A percentile compares a stretch with the other conserved stretches of the same genome.
These are phyloP conservation scores for Chydorus sphaericus DNA, from an alignment of 2,888 invertebrate genomes.

Conservation along the genomic window DNA sequence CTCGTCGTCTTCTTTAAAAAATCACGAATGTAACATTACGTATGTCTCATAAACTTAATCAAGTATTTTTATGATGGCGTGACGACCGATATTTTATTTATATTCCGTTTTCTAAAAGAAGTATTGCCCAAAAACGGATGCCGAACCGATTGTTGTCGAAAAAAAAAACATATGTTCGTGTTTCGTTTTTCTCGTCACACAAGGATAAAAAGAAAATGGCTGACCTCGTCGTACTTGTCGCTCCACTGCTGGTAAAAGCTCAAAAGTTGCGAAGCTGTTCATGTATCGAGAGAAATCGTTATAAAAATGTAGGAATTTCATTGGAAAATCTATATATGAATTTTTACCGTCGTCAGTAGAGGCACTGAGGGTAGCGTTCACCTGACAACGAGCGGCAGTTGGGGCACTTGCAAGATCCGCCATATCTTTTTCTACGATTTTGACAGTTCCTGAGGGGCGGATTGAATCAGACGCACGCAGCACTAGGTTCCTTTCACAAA, in stretches of 20 bases:
- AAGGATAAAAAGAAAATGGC: too few relatives aligned
- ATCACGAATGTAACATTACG: too few relatives aligned
- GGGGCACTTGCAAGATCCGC: background rate
- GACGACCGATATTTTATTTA: too few relatives aligned
- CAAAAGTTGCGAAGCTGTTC: too few relatives aligned
- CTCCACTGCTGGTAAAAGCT: constrained; percentile 15
- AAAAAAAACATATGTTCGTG: background rate
- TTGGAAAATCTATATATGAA: too few relatives aligned
- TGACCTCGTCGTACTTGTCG: constrained; percentile 16
- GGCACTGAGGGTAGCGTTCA: background rate
- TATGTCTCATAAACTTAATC: too few relatives aligned
- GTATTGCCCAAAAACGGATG: background rate
- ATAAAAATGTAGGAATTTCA: too few relatives aligned
- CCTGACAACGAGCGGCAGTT: background rate
- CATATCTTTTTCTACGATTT: background rate
- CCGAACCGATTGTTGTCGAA: background rate
- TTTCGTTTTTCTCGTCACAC: background rate
- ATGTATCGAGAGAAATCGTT: too few relatives aligned
- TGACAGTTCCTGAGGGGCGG: background rate
- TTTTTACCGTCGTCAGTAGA: constrained; percentile 1
- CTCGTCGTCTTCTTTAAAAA: background rate
- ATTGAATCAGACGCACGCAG: too few relatives aligned
- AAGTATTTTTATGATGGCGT: too few relatives aligned
- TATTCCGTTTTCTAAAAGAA: too few relatives aligned
- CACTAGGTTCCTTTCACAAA: too few relatives aligned